These are phyloP conservation scores for Otus sunia DNA, from an alignment of 2,113 vertebrate genomes.

Conservation along the genomic window DNA sequence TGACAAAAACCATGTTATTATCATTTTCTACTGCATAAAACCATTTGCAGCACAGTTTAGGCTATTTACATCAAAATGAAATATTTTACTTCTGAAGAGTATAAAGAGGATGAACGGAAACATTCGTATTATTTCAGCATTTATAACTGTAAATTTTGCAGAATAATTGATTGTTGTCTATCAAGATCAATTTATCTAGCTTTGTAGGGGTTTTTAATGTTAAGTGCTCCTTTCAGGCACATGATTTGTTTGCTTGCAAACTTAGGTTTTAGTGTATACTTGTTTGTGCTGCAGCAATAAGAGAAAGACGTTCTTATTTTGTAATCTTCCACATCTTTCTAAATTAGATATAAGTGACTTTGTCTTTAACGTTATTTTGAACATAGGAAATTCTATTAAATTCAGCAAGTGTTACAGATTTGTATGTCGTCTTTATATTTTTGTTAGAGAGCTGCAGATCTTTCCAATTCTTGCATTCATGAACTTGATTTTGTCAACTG, in stretches of 20 bases:
- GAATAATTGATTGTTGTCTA: neutral
- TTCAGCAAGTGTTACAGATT: neutral
- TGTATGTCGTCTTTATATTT: neutral
- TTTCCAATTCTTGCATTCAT: neutral
- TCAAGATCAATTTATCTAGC: neutral
- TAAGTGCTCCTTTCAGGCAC: neutral
- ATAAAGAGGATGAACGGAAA: neutral
- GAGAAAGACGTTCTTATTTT: neutral
- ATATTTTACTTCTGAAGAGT: neutral
- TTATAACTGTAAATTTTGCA: neutral
- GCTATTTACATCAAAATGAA: neutral
- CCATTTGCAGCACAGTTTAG: neutral
- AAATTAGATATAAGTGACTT: neutral
- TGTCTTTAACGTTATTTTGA: rapidly evolving
- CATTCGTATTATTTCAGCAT: neutral
- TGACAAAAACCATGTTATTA: neutral
- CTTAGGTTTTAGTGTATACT: neutral
- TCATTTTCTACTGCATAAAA: neutral
- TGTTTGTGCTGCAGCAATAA: neutral
- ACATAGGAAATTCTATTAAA: rapidly evolving
- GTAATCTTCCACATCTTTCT: neutral
- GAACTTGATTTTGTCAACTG: neutral
- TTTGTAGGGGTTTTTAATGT: neutral
- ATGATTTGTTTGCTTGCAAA: neutral
- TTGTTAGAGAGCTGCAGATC: neutral